A percentile compares a stretch with the other conserved stretches of the same genome.
phyloP scores from a whole-genome alignment of 2,113 vertebrate species.

The Aegypius monachus region DNA sequence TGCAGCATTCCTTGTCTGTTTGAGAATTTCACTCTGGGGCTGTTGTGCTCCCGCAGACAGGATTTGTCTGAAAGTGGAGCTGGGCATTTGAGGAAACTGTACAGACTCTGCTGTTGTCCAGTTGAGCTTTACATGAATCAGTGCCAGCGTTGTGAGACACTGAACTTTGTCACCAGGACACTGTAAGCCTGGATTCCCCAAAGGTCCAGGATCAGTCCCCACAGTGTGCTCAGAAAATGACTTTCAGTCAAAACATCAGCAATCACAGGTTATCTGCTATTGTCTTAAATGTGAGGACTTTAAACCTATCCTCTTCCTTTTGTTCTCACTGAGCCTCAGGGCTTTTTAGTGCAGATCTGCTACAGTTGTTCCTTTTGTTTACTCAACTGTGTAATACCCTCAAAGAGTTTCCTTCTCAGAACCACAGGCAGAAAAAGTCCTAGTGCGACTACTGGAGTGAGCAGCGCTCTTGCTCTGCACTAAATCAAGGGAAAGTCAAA shows the following conservation, averaged over 20 bases:
- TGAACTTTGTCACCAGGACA: not conserved
- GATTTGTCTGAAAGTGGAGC: not conserved
- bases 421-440: not conserved
- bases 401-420: slow-evolving; percentile 22
- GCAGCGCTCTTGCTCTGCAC: not conserved
- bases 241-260: not conserved
- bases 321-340: slow-evolving; percentile 25
- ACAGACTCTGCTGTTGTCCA: not conserved
- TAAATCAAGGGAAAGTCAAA: not conserved
- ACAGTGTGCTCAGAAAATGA: not conserved
- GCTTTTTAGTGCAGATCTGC: slow-evolving; percentile 1
- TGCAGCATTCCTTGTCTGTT: not conserved
- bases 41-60: not conserved
- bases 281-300: not conserved
- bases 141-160: not conserved
- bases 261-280: not conserved
- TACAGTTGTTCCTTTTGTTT: slow-evolving; percentile 48
- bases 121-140: not conserved
- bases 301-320: not conserved
- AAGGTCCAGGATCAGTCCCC: not conserved
- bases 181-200: not conserved
- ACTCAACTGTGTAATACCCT: slow-evolving; percentile 31
- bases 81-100: not conserved
- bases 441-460: not conserved
- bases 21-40: not conserved